Percentiles rank a stretch among this genome's conserved stretches.
phyloP scores from a whole-genome alignment of 2,113 vertebrate species.

The Oenanthe melanoleuca region DNA sequence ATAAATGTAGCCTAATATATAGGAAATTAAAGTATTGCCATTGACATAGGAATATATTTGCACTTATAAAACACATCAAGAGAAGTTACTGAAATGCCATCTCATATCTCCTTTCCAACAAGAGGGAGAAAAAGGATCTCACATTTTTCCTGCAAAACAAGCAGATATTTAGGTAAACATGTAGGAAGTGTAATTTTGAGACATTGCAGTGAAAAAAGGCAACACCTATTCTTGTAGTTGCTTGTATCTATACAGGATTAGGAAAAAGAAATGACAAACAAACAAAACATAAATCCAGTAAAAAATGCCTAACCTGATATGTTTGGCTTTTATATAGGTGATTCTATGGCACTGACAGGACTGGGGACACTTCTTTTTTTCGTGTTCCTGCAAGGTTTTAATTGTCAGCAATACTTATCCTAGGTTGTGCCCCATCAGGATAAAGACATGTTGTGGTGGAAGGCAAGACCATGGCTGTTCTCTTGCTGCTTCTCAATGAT shows the following conservation, averaged over 20 bases:
- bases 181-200: background rate
- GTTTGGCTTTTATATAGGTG: background rate
- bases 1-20: background rate
- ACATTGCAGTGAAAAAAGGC: background rate
- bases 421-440: background rate
- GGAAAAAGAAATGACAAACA: background rate
- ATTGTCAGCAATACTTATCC: background rate
- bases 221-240: background rate
- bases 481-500: background rate
- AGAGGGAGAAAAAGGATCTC: background rate
- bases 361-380: background rate
- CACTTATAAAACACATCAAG: background rate
- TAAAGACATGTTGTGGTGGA: background rate
- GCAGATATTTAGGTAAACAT: background rate
- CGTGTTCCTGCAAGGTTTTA: background rate
- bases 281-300: background rate
- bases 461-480: background rate
- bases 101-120: background rate
- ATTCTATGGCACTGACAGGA: background rate
- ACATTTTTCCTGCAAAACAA: background rate
- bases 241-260: background rate
- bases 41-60: background rate
- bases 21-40: background rate
- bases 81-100: background rate
- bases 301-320: background rate